A percentile compares a stretch with the other conserved stretches of the same genome.
Evolutionary conservation across 2,797 vertebrate species (phyloP).

Genomic region (Hozukius guyotensis): DNA sequence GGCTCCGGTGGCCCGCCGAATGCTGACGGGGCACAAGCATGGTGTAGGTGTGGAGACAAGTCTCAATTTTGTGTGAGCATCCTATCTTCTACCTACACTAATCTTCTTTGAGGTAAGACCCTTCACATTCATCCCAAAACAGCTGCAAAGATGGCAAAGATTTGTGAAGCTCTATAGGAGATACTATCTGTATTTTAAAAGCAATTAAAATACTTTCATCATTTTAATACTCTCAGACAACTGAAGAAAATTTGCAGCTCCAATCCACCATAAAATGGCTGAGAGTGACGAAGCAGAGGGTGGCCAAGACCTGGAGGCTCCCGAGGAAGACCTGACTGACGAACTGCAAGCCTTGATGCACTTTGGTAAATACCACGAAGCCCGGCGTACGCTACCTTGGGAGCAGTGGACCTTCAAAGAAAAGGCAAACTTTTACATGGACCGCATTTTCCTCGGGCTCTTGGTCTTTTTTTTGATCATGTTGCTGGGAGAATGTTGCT

Average conservation of each 20-base stretch:
- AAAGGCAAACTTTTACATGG: conserved; percentile 73
- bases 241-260: conserved; percentile 9
- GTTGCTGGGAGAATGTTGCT: conserved; percentile 63
- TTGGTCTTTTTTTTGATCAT: conserved; percentile 62
- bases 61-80: not conserved
- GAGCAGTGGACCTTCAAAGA: conserved; percentile 78
- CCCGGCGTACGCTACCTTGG: conserved; percentile 71
- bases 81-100: not conserved
- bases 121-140: not conserved
- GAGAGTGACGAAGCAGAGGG: conserved; percentile 45
- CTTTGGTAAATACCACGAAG: conserved; percentile 66
- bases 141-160: not conserved
- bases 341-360: conserved; percentile 54
- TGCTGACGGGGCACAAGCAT: not conserved
- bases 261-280: conserved; percentile 55
- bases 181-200: not conserved
- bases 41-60: conserved; percentile 9
- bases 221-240: not conserved
- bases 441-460: conserved; percentile 78
- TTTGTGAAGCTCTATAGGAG: not conserved
- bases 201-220: not conserved
- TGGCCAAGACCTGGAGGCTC: conserved; percentile 46
- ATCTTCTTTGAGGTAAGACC: conserved; percentile 60
- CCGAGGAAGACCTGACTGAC: conserved; percentile 60
- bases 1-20: not conserved